Evolutionary conservation across 1,140 invertebrate genomes (phyloP).

Genomic region (Penaeus vannamei): DNA sequence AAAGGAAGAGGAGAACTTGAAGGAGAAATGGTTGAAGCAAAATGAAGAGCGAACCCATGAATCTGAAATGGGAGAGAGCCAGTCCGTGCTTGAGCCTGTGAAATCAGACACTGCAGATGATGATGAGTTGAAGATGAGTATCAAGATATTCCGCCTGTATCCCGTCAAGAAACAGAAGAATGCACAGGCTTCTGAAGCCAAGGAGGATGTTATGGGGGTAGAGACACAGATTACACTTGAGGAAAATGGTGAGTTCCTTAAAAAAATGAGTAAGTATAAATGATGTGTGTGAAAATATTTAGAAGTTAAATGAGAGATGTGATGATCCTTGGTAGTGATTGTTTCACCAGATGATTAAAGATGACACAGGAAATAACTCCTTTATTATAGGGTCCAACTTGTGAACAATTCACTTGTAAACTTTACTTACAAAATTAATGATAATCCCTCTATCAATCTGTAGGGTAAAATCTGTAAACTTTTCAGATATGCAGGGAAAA

Average conservation of each 20-base stretch:
- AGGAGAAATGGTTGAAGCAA: slow-evolving; percentile 50
- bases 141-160: slow-evolving; percentile 50
- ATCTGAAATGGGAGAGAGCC: slow-evolving; percentile 9
- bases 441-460: too few relatives aligned
- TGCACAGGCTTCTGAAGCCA: slow-evolving; percentile 4
- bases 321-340: too few relatives aligned
- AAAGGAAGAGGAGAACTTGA: slow-evolving; percentile 50
- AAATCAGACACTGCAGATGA: slow-evolving; percentile 20
- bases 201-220: slow-evolving; percentile 49
- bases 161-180: slow-evolving; percentile 45
- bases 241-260: slow-evolving; percentile 35
- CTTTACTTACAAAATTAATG: too few relatives aligned
- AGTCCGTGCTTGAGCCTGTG: slow-evolving; percentile 26
- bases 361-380: too few relatives aligned
- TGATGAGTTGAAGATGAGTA: slow-evolving; percentile 56
- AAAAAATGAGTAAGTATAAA: background rate
- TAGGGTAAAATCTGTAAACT: too few relatives aligned
- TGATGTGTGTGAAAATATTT: background rate
- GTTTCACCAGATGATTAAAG: too few relatives aligned
- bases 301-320: too few relatives aligned
- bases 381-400: too few relatives aligned
- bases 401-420: too few relatives aligned
- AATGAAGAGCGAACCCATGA: slow-evolving; percentile 43
- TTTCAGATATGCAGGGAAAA: too few relatives aligned
- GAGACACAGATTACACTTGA: slow-evolving; percentile 56